These are phyloP conservation scores for Copsychus sechellarum DNA, from an alignment of 2,113 vertebrate species.

Conservation along the genomic window DNA sequence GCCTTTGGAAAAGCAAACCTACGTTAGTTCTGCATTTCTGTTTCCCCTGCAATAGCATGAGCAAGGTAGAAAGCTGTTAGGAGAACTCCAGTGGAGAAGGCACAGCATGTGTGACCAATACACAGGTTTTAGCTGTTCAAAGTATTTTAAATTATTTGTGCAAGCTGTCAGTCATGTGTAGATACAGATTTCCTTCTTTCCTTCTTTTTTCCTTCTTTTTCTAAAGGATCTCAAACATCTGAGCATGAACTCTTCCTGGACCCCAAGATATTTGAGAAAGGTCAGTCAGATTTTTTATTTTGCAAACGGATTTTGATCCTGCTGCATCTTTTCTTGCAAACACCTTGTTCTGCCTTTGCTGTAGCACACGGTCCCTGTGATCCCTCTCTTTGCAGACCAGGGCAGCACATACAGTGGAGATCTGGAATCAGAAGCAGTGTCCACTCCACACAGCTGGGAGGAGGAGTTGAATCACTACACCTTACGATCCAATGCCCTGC, in stretches of 20 bases:
- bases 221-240: slow-evolving; percentile 77
- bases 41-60: not conserved
- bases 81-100: not conserved
- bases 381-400: slow-evolving; percentile 76
- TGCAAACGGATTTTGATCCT: not conserved
- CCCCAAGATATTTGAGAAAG: slow-evolving; percentile 83
- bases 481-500: slow-evolving; percentile 63
- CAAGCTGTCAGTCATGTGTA: not conserved
- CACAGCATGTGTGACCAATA: not conserved
- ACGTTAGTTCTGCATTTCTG: not conserved
- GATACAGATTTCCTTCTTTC: slow-evolving; percentile 27
- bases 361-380: not conserved
- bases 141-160: not conserved
- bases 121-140: not conserved
- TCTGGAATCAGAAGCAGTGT: slow-evolving; percentile 88
- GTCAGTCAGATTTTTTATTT: slow-evolving; percentile 53
- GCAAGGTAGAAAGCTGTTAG: not conserved
- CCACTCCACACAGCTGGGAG: slow-evolving; percentile 89
- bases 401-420: slow-evolving; percentile 88
- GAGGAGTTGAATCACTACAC: slow-evolving; percentile 86
- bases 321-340: not conserved
- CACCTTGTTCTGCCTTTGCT: not conserved
- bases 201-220: slow-evolving; percentile 16
- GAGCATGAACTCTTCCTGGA: slow-evolving; percentile 81
- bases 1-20: not conserved